Conservation (phyloP, 2,797 vertebrate genomes). For the Melanogrammus aeglefinus region DNA sequence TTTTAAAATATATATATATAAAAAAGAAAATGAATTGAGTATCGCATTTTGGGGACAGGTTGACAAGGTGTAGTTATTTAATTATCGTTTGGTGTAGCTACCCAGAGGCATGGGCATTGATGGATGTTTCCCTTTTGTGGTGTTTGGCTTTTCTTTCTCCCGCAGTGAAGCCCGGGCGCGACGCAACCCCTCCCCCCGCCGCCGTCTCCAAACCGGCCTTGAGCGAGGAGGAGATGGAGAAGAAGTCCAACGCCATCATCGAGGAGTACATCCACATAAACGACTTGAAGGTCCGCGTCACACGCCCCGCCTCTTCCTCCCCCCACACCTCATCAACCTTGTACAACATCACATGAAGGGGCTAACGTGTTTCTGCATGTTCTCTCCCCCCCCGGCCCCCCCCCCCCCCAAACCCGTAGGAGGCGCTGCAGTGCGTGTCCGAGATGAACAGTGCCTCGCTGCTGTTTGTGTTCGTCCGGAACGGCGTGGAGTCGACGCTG, state of each 20-base stretch:
- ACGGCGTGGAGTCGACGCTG: conserved; percentile 86
- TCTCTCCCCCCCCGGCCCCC: neutral
- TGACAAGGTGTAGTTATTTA: no score
- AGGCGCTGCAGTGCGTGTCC: conserved; percentile 91
- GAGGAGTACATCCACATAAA: conserved; percentile 97
- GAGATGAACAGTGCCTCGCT: conserved; percentile 84
- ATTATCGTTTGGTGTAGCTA: neutral
- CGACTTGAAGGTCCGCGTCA: conserved; percentile 85
- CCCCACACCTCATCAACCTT: neutral
- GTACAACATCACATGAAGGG: neutral
- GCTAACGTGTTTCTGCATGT: neutral
- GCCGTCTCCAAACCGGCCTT: conserved; percentile 71
- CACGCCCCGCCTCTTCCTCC: neutral
- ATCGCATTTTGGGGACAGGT: no score
- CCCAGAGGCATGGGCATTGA: neutral
- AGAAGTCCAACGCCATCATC: conserved; percentile 90
- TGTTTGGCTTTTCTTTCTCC: neutral
- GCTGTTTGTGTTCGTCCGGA: conserved; percentile 92
- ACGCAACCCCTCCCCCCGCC: conserved; percentile 66
- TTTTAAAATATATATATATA: no score
- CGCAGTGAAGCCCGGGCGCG: conserved; percentile 80
- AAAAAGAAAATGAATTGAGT: no score
- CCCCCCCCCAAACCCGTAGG: conserved; percentile 63
- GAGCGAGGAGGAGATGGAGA: conserved; percentile 89
- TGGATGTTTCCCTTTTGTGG: neutral